These are phyloP conservation scores for Alentia gelatinosa DNA, from an alignment of 2,888 invertebrate species.

Conservation along the genomic window DNA sequence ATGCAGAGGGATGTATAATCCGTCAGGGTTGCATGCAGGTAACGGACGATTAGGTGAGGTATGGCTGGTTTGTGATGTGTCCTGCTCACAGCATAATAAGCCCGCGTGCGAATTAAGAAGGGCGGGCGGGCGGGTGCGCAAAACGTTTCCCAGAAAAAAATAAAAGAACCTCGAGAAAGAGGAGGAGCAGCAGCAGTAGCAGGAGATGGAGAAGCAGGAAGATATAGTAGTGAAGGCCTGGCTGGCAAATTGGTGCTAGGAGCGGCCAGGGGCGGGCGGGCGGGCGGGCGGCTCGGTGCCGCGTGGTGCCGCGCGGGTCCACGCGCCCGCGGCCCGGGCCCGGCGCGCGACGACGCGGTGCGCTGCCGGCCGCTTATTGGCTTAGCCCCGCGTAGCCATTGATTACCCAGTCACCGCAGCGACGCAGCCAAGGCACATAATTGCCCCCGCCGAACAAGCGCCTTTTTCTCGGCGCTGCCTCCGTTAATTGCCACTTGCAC, in stretches of 20 bases:
- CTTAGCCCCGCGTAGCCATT: constrained; percentile 44
- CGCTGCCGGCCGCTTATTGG: constrained; percentile 27
- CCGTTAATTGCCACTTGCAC: constrained; percentile 56
- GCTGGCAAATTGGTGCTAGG: constrained; percentile 15
- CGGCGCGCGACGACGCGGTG: not conserved
- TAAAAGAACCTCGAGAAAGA: no score
- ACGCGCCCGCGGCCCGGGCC: not conserved
- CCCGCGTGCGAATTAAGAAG: not conserved
- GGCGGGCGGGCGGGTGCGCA: not conserved
- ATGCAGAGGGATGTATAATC: not conserved
- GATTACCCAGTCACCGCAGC: constrained; percentile 45
- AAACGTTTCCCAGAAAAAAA: not conserved
- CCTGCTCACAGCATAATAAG: not conserved
- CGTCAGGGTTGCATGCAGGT: no score
- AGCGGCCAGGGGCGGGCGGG: not conserved
- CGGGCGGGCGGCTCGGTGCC: not conserved
- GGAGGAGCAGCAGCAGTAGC: no score
- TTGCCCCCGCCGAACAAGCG: constrained; percentile 50
- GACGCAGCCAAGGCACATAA: constrained; percentile 47
- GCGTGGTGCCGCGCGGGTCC: not conserved
- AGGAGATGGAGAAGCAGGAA: not conserved
- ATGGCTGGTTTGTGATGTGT: not conserved
- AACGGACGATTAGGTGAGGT: not conserved
- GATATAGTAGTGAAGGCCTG: constrained; percentile 10
- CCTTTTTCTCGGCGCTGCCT: constrained; percentile 40